These are phyloP conservation scores for Typhlichthys subterraneus DNA, from an alignment of 2,797 vertebrate species.

Conservation along the genomic window DNA sequence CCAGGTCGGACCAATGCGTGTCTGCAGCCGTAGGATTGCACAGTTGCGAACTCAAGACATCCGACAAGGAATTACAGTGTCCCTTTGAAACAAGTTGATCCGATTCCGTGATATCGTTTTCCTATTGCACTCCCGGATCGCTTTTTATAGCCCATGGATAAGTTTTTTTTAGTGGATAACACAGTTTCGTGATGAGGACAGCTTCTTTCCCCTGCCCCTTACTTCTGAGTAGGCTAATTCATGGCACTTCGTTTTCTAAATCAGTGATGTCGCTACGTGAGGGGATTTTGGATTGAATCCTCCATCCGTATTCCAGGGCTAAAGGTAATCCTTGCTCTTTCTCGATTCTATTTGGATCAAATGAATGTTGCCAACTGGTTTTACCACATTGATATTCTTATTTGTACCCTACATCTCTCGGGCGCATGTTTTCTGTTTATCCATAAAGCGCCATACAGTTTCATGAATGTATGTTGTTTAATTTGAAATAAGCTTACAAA, in stretches of 20 bases:
- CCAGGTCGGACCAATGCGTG: slow-evolving; percentile 69
- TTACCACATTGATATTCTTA: background rate
- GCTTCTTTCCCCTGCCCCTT: slow-evolving; percentile 30
- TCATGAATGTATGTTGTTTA: slow-evolving; percentile 24
- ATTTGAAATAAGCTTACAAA: slow-evolving; percentile 36
- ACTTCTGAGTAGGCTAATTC: slow-evolving; percentile 69
- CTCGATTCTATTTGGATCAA: slow-evolving; percentile 13
- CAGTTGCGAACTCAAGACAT: slow-evolving; percentile 56
- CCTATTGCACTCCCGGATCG: slow-evolving; percentile 63
- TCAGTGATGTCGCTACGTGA: slow-evolving; percentile 78
- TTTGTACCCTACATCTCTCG: slow-evolving; percentile 6
- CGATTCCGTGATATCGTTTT: slow-evolving; percentile 45
- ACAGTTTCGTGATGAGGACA: slow-evolving; percentile 65
- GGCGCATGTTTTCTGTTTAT: slow-evolving; percentile 15
- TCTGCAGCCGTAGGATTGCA: slow-evolving; percentile 70
- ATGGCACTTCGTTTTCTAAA: slow-evolving; percentile 73
- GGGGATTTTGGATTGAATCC: slow-evolving; percentile 72
- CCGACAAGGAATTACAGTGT: slow-evolving; percentile 77
- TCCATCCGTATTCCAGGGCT: slow-evolving; percentile 48
- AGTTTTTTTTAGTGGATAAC: slow-evolving; percentile 77
- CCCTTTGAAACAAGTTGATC: slow-evolving; percentile 66
- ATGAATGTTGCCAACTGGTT: slow-evolving; percentile 2
- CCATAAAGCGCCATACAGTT: no score
- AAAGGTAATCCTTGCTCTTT: slow-evolving; percentile 70
- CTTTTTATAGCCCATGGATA: slow-evolving; percentile 74